Percentiles rank a stretch among this genome's conserved stretches.
Conservation (phyloP, 2,888 invertebrate genomes). For the Nemoura dubitans region DNA sequence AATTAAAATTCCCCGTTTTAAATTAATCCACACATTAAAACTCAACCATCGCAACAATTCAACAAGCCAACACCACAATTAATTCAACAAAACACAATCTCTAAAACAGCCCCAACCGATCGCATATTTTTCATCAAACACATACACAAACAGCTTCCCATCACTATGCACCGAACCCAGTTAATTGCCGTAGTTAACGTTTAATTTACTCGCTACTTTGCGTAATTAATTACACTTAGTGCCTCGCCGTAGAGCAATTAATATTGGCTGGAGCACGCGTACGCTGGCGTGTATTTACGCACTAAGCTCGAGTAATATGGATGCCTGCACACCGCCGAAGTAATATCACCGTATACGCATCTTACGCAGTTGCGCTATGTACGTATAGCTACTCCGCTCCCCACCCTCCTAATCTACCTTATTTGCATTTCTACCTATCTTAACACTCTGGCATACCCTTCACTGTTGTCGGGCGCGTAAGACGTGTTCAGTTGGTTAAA, state of each 20-base stretch:
- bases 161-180: not conserved
- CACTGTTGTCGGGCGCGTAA: no score
- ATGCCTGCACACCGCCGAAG: not conserved
- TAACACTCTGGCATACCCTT: not conserved
- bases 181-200: not conserved
- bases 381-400: no score
- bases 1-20: not conserved
- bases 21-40: not conserved
- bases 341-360: not conserved
- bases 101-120: not conserved
- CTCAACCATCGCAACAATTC: not conserved
- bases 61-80: not conserved
- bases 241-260: not conserved
- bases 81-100: not conserved
- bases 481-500: not conserved
- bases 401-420: not conserved
- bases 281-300: not conserved
- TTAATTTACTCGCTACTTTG: constrained; percentile 12
- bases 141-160: not conserved
- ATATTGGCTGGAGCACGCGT: not conserved
- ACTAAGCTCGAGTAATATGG: not conserved
- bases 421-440: constrained; percentile 3
- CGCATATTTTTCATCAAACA: not conserved
- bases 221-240: constrained; percentile 5
- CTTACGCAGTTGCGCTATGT: not conserved